A percentile compares a stretch with the other conserved stretches of the same genome.
Evolutionary conservation across 1,140 invertebrate species (phyloP).

Genomic region (Lasioglossum albipes): DNA sequence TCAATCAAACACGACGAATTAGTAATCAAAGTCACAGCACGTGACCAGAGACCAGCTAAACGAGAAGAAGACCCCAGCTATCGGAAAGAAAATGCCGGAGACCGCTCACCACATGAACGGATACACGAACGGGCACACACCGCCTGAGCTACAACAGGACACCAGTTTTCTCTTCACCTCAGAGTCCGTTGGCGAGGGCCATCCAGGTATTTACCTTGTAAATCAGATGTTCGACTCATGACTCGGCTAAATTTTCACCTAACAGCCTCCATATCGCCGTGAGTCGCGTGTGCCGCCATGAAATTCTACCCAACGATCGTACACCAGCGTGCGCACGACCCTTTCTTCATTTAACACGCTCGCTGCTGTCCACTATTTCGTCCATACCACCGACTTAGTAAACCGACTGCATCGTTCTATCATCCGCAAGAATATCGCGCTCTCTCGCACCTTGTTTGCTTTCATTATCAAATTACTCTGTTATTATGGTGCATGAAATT

Average conservation of each 20-base stretch:
- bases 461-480: not conserved
- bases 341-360: not conserved
- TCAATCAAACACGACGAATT: not conserved
- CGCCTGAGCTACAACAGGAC: constrained; percentile 88
- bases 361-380: not conserved
- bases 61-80: constrained; percentile 9
- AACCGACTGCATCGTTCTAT: not conserved
- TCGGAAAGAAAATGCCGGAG: constrained; percentile 84
- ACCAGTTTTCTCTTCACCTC: constrained; percentile 98
- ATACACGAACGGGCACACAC: constrained; percentile 87
- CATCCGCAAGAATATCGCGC: not conserved
- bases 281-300: constrained; percentile 49
- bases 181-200: constrained; percentile 99
- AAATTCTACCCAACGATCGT: constrained; percentile 30
- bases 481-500: not conserved
- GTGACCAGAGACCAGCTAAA: not conserved
- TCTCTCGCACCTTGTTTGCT: not conserved
- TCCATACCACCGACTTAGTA: not conserved
- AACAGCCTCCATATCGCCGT: constrained; percentile 18
- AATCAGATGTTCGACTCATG: constrained; percentile 27
- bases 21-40: not conserved
- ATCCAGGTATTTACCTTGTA: constrained; percentile 87
- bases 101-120: constrained; percentile 87
- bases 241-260: not conserved
- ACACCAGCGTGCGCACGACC: constrained; percentile 17